Evolutionary conservation across 2,113 vertebrate genomes (phyloP), one percentile per base, ranked within the genome.

Genomic region (Butorides virescens): DNA sequence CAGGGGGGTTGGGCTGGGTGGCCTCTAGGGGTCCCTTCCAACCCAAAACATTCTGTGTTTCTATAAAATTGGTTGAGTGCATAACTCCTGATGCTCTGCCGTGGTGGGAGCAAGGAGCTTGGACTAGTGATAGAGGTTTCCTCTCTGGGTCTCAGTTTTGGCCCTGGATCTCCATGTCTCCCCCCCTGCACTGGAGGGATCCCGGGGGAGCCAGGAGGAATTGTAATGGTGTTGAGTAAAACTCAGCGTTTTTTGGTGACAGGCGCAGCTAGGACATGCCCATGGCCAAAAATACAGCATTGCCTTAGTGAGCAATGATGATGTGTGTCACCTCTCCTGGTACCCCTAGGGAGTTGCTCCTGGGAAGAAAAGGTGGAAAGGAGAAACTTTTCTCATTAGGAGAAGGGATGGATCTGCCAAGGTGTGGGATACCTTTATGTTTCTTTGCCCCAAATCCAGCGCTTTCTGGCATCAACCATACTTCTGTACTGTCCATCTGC

Each of bases 241-340:
- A 26, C 30, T 46, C n/a, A 2, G 42, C 0, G 0, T 22, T 27
- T 78, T 94, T 47, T 76, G 7, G 9, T 75, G n/a, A 13, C 3
- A 3, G 34, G 23, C 2, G 1, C 6, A 37, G 55, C 16, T 25
- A 7, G 34, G 26, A 66, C 26, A 20, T 25, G 18, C 47, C 39
- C 17, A 1, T 21, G 44, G 30, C 55, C 34, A 29, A 62, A 94
- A 58, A 0, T 6, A 8, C 34, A 44, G 10, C 34, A 20, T 44
- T 56, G 56, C n/a, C 25, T 86, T 13, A 36, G 32, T 46, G 63
- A 84, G 73, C 21, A 68, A 39, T 39, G 44, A 7, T 49, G 21
- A 16, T 0, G 0, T 4, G 1, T 11, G 12, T 32, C 53, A 10
- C 4, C 36, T 63, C 42, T 56, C 19, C 42, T 52, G n/a, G 44